Evolutionary conservation across 2,113 vertebrate genomes (phyloP).

Genomic region (Syrrhaptes paradoxus): DNA sequence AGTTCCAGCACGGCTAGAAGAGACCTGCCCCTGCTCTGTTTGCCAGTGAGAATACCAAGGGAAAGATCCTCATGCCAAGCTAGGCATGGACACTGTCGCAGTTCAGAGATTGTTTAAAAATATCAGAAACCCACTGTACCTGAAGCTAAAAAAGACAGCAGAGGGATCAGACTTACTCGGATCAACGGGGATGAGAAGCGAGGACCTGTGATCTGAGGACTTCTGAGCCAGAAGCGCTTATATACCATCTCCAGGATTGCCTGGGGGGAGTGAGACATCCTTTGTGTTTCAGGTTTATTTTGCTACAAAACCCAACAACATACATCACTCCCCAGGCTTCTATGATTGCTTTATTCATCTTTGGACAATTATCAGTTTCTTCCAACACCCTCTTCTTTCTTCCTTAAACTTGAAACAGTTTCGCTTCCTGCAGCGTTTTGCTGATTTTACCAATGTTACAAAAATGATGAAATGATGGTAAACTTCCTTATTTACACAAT

Average conservation of each 20-base stretch:
- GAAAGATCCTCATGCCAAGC: no score
- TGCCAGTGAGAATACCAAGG: no score
- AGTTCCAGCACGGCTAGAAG: no score
- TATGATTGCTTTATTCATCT: background rate
- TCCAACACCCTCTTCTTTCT: slow-evolving; percentile 13
- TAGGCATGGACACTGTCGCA: no score
- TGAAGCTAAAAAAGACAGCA: no score
- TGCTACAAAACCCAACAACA: background rate
- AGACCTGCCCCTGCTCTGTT: no score
- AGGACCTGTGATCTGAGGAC: background rate
- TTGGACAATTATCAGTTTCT: background rate
- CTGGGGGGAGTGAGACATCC: background rate
- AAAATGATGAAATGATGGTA: no score
- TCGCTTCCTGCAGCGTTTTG: background rate
- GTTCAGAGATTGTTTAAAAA: background rate
- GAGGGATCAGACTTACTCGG: background rate
- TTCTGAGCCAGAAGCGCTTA: background rate
- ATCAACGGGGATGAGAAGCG: rapidly evolving
- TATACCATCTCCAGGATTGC: background rate
- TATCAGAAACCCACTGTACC: background rate
- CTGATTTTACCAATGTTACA: background rate
- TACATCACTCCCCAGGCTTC: background rate
- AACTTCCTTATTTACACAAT: rapidly evolving
- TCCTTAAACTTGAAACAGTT: background rate
- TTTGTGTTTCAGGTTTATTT: background rate